These are phyloP conservation scores for Papilio gigon DNA, from an alignment of 2,888 invertebrate species.

Conservation along the genomic window DNA sequence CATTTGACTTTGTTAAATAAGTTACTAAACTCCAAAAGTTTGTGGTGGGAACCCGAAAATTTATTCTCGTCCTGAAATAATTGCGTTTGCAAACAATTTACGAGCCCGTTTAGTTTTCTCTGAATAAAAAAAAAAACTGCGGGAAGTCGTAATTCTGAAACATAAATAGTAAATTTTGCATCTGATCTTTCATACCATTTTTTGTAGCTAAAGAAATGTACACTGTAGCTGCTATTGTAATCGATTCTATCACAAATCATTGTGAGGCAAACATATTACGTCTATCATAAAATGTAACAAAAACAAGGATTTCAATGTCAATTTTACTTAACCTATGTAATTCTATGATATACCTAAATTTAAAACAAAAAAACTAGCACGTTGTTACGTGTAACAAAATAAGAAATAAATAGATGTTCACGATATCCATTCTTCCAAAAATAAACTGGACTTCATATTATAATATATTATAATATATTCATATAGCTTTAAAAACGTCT, in stretches of 20 bases:
- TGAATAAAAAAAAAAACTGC: slow-evolving; percentile 15
- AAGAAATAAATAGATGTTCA: neutral
- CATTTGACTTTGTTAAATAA: slow-evolving; percentile 38
- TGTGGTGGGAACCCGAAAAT: slow-evolving; percentile 37
- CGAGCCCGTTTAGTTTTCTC: slow-evolving; percentile 27
- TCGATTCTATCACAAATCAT: too few relatives aligned
- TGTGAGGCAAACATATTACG: too few relatives aligned
- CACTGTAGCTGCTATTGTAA: too few relatives aligned
- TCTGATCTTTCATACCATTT: neutral
- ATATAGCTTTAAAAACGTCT: too few relatives aligned
- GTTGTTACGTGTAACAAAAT: neutral
- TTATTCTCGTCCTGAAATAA: slow-evolving; percentile 50
- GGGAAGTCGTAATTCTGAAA: slow-evolving; percentile 11
- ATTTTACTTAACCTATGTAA: too few relatives aligned
- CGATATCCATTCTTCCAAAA: neutral
- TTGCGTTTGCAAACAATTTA: slow-evolving; percentile 69
- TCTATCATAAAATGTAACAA: too few relatives aligned
- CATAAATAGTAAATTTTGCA: neutral
- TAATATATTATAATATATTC: too few relatives aligned
- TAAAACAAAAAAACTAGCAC: too few relatives aligned
- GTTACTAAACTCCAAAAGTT: slow-evolving; percentile 41
- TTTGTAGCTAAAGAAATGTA: too few relatives aligned
- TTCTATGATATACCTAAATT: too few relatives aligned
- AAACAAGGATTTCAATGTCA: too few relatives aligned
- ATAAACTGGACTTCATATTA: neutral